phyloP scores from a whole-genome alignment of 2,797 vertebrate species.

The Furcifer pardalis region DNA sequence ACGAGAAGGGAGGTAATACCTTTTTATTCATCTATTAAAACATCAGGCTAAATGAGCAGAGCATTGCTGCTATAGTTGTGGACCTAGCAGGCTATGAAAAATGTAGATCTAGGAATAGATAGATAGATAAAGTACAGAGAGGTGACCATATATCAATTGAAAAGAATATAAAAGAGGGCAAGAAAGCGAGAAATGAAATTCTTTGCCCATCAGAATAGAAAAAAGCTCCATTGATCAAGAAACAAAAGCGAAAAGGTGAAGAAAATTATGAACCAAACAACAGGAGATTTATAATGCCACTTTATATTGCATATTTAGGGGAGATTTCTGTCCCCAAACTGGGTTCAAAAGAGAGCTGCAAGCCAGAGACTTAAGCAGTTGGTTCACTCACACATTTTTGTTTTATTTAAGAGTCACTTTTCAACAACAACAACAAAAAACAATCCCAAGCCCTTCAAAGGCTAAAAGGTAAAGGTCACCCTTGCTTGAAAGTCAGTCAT shows the following conservation, averaged over 20 bases:
- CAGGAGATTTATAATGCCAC: neutral
- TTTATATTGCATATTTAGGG: neutral
- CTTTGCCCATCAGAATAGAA: neutral
- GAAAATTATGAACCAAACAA: neutral
- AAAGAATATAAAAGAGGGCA: neutral
- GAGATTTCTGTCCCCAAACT: neutral
- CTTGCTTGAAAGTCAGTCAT: too few relatives aligned
- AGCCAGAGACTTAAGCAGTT: neutral
- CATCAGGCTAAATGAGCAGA: neutral
- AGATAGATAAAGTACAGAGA: neutral
- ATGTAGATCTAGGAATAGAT: neutral
- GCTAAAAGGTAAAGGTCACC: too few relatives aligned
- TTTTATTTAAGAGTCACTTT: neutral
- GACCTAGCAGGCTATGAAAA: neutral
- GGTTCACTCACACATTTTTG: neutral
- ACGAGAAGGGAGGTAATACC: neutral
- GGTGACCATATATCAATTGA: neutral
- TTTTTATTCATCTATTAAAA: slow-evolving; percentile 22
- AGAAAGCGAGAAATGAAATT: neutral
- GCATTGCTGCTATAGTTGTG: neutral
- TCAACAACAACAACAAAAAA: too few relatives aligned
- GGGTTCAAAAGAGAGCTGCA: neutral
- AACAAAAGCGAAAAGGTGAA: neutral
- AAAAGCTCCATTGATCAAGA: neutral
- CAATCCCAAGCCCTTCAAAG: too few relatives aligned